A percentile compares a stretch with the other conserved stretches of the same genome.
phyloP scores from a whole-genome alignment of 2,113 vertebrate species.

The Pelvicachromis taeniatus region DNA sequence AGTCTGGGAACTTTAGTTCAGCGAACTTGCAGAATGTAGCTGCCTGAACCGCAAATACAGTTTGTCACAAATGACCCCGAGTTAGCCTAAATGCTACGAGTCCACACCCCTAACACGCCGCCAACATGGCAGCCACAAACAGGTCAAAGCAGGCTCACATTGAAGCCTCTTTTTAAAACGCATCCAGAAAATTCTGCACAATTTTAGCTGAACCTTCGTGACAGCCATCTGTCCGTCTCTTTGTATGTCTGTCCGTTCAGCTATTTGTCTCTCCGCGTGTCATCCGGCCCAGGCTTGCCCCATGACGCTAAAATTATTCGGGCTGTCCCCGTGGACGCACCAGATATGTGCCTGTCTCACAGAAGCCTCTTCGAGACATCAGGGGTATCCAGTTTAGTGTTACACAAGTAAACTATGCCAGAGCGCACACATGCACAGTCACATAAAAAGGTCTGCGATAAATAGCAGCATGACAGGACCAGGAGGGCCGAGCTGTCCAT shows the following conservation, averaged over 20 bases:
- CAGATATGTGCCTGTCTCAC: constrained; percentile 27
- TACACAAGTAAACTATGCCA: background rate
- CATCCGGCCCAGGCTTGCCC: constrained; percentile 34
- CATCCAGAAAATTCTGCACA: background rate
- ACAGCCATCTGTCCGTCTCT: background rate
- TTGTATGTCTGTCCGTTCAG: background rate
- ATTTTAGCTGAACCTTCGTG: background rate
- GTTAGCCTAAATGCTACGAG: background rate
- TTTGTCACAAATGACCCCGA: background rate
- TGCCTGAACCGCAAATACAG: background rate
- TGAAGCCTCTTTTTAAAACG: background rate
- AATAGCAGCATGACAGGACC: constrained; percentile 1
- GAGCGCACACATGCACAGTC: background rate
- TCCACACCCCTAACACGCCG: background rate
- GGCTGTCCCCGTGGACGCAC: constrained; percentile 46
- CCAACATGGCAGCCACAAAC: background rate
- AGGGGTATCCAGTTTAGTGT: constrained; percentile 30
- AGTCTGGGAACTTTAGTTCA: background rate
- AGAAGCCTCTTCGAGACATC: constrained; percentile 23
- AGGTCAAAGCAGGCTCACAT: background rate
- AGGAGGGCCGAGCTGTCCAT: background rate
- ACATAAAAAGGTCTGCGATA: background rate
- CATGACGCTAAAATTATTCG: constrained; percentile 43
- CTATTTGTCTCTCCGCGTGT: background rate
- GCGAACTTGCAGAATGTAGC: background rate